These are phyloP conservation scores for Brenthis hecate DNA, from an alignment of 2,888 invertebrate genomes.

Conservation along the genomic window DNA sequence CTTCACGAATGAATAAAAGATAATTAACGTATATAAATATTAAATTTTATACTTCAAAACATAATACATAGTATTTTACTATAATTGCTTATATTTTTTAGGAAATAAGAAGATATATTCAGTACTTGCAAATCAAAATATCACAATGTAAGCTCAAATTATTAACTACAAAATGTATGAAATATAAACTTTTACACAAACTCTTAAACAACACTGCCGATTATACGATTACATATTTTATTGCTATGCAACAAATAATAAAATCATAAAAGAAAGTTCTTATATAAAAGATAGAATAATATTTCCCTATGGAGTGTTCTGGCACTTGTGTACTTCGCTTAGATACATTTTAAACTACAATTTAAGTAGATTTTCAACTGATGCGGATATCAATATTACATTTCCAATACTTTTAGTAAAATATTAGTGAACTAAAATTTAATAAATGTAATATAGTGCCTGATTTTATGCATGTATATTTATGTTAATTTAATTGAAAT, in stretches of 20 bases:
- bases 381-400: too few relatives aligned
- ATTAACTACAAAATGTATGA: background rate
- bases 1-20: background rate
- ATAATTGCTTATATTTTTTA: background rate
- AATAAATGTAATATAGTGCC: too few relatives aligned
- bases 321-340: constrained; percentile 32
- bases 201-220: constrained; percentile 22
- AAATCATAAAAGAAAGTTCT: constrained; percentile 46
- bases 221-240: constrained; percentile 26
- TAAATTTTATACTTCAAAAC: background rate
- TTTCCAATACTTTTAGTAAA: too few relatives aligned
- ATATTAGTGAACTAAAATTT: too few relatives aligned
- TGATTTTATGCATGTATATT: too few relatives aligned
- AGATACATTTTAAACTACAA: background rate
- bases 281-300: constrained; percentile 62
- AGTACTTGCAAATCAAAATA: background rate
- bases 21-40: constrained; percentile 4
- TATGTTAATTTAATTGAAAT: too few relatives aligned
- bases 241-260: constrained; percentile 32
- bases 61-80: background rate
- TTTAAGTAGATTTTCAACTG: too few relatives aligned
- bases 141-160: background rate
- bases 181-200: background rate
- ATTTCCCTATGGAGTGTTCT: constrained; percentile 42
- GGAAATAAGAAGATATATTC: too few relatives aligned